These are phyloP conservation scores for Willisornis vidua DNA, from an alignment of 2,113 vertebrate species.

Conservation along the genomic window DNA sequence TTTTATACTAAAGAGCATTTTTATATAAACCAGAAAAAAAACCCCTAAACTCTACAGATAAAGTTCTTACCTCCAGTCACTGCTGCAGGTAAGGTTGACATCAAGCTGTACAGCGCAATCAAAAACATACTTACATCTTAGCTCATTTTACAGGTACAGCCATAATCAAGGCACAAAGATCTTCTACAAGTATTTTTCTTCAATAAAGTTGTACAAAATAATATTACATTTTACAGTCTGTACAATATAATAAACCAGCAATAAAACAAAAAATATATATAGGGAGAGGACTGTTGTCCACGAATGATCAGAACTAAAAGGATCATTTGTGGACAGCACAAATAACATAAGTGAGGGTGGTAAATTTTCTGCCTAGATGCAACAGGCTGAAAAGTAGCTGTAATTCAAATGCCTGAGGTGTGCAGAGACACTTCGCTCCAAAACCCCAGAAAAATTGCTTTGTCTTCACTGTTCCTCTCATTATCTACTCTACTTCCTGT, in stretches of 20 bases:
- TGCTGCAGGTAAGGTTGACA: slow-evolving; percentile 87
- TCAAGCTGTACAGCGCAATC: slow-evolving; percentile 95
- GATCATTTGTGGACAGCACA: slow-evolving; percentile 83
- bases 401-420: slow-evolving; percentile 82
- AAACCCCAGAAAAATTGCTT: slow-evolving; percentile 71
- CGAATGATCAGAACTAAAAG: slow-evolving; percentile 77
- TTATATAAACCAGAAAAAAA: slow-evolving; percentile 91
- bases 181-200: slow-evolving; percentile 96
- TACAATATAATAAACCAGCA: slow-evolving; percentile 94
- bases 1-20: slow-evolving; percentile 89
- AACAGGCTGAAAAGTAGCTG: slow-evolving; percentile 76
- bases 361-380: slow-evolving; percentile 68
- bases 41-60: slow-evolving; percentile 85
- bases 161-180: slow-evolving; percentile 98
- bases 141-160: slow-evolving; percentile 95
- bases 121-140: slow-evolving; percentile 94
- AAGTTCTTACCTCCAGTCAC: slow-evolving; percentile 84
- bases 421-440: slow-evolving; percentile 71
- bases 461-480: slow-evolving; percentile 63
- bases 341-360: slow-evolving; percentile 78
- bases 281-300: slow-evolving; percentile 72
- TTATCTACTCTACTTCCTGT: slow-evolving; percentile 70
- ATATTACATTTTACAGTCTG: slow-evolving; percentile 96
- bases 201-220: slow-evolving; percentile 99
- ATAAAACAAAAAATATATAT: slow-evolving; percentile 79